Evolutionary conservation across 2,113 vertebrate species (phyloP), one percentile per base, ranked within the genome.

Genomic region (Taurulus bubalis): DNA sequence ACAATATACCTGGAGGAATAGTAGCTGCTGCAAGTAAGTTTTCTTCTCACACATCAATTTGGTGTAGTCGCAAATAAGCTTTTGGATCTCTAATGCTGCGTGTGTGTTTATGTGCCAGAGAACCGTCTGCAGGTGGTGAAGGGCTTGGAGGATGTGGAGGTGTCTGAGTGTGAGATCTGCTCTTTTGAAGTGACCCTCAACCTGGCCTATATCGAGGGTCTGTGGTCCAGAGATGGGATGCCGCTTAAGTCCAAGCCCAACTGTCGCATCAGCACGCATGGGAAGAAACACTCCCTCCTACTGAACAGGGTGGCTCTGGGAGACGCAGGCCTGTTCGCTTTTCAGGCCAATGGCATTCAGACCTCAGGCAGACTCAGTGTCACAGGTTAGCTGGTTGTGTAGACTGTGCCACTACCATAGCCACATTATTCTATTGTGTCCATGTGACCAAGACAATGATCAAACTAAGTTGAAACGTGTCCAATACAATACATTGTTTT

Each of bases 141-240:
- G 82, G 96, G 96, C 6, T 90, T 99, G 72, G 95, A 96, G 71
- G 90, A 95, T 0, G 60, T 94, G 28, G 84, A 96, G 67, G 94
- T 95, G 6, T 84, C 79, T 2, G 98, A 98, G 85, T 96, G 95
- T 36, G 96, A 96, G 14, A 91, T 92, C 0, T 94, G 90, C 83
- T 95, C 95, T 45, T 96, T 99, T 0, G 95, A 97, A 77, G 96
- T 97, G 84, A 95, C 95, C 40, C 91, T 99, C 70, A 99, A 97
- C 0, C 95, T 98, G 0, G 91, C 96, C 1, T 95, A 96, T 0
- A 95, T 99, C 58, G 96, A 96, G 73, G 97, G 96, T 1, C 81
- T 65, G 45, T 99, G 98, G 98, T 94, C 90, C 38, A 96, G 94
- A 26, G 96, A 98, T 0, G 96, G 96, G 0, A 58, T 95, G 8